Percentiles rank a stretch among this genome's conserved stretches.
phyloP scores from a whole-genome alignment of 1,140 invertebrate species.

The Drosophila baimaii region DNA sequence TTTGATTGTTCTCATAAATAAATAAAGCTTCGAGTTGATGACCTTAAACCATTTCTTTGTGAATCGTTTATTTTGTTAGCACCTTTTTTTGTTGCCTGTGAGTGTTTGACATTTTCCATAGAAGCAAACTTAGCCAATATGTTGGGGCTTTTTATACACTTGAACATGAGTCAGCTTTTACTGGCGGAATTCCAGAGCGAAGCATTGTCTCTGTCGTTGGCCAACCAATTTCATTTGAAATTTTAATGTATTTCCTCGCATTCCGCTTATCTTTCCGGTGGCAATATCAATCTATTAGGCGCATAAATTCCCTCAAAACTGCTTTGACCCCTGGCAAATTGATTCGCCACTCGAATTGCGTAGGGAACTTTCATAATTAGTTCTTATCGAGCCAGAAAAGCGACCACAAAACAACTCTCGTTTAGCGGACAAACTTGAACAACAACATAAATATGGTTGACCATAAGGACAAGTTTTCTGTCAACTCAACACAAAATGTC shows the following conservation, averaged over 20 bases:
- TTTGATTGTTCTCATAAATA: background rate
- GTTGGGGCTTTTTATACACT: conserved; percentile 19
- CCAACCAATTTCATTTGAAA: conserved; percentile 40
- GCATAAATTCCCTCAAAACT: conserved; percentile 16
- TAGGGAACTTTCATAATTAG: conserved; percentile 48
- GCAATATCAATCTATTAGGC: conserved; percentile 25
- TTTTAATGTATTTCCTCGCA: conserved; percentile 27
- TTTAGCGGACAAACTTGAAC: conserved; percentile 40
- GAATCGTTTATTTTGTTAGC: background rate
- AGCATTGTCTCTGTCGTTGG: background rate
- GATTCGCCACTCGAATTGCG: conserved; percentile 17
- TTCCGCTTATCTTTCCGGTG: conserved; percentile 27
- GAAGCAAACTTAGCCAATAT: background rate
- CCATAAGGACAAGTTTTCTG: conserved; percentile 50
- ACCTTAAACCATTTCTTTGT: conserved; percentile 14
- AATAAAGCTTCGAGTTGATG: conserved; percentile 10
- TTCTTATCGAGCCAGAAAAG: conserved; percentile 47
- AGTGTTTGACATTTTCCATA: conserved; percentile 39
- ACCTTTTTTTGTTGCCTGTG: background rate
- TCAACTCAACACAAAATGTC: conserved; percentile 53
- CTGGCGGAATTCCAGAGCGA: conserved; percentile 16
- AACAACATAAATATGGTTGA: conserved; percentile 48
- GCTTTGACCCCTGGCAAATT: conserved; percentile 12
- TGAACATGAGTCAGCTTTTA: conserved; percentile 29
- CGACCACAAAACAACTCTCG: conserved; percentile 44